Evolutionary conservation across 2,797 vertebrate genomes (phyloP), one percentile per base, ranked within the genome.

Genomic region (Zonotrichia albicollis): DNA sequence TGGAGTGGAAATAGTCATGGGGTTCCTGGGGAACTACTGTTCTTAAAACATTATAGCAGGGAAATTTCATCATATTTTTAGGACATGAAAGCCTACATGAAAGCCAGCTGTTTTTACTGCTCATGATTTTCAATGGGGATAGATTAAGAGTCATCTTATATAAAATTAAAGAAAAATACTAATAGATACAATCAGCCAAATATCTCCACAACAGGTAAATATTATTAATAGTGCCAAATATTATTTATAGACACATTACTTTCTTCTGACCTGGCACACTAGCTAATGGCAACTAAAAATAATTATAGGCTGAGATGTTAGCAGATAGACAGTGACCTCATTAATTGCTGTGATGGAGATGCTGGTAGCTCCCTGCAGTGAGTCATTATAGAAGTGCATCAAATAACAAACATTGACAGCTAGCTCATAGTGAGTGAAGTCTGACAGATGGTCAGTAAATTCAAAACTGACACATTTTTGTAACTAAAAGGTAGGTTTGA

Each of bases 391-490:
- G 87, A 90, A 96, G 85, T 71, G 65, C 95, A 96, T 97, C 97
- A 97, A 92, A 97, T 97, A 97, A 96, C 97, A 97, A 97, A 96
- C 90, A 97, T 93, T 96, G 97, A 97, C 97, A 98, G 94, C 94
- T 87, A 96, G 89, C 96, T 94, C 84, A 57, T 87, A 95, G 81
- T 96, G 94, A 97, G 84, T 96, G 95, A 97, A 97, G 88, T 90
- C 96, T 97, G 96, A 97, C 97, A 98, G 97, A 97, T 98, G 97
- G 97, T 96, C 96, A 96, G 96, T 97, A 97, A 96, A 97, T 97
- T 96, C 94, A 93, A 84, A 94, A 89, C 74, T 92, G 94, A 95
- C 93, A 94, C 51, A 96, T 96, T 96, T 97, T 97, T 96, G 89
- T 90, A 95, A 94, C 89, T 85, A 96, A 95, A 97, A 96, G 94